Evolutionary conservation across 2,113 vertebrate species (phyloP), one percentile per base, ranked within the genome.

Genomic region (Pomatorhinus ruficollis): DNA sequence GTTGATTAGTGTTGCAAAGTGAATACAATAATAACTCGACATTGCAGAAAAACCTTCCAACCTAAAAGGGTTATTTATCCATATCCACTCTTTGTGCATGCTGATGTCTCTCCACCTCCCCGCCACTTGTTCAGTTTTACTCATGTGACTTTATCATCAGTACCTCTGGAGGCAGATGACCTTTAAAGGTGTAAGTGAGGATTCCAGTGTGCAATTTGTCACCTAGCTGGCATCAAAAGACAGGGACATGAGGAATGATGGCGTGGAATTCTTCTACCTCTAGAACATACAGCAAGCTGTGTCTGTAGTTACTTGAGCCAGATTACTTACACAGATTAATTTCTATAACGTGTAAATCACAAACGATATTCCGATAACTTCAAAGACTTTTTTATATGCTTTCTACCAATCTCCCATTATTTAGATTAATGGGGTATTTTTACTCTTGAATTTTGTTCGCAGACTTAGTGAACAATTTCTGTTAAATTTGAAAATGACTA

Each of bases 1-100:
- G 72, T 60, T 97, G 97, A 96, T 97, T 94, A 93, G 93, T 93
- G 71, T 96, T 91, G 83, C 52, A 92, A 95, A 83, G 64, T 47
- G 89, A 93, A 88, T 45, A 82, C 82, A 94, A 68, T 50, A 77
- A 96, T 95, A 95, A 97, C 61, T 59, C 28, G 8, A 93, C 89
- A 83, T 87, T 71, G 79, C 72, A 83, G 65, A 45, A 64, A 78
- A 81, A 35, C 21, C 9, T 77, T 57, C 42, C 59, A 65, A 40
- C 40, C 53, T 91, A 80, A 96, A 89, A 93, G 56, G 47, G 25
- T 50, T 83, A 39, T 64, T 83, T 95, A 94, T 92, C 90, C 35
- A 56, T 28, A 76, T 40, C 28, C 49, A 56, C 24, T 70, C 74
- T 57, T 45, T 15, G 31, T 30, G 42, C 18, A 21, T 74, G 35